Evolutionary conservation across 2,113 vertebrate species (phyloP).

Genomic region (Spermophilus dauricus): DNA sequence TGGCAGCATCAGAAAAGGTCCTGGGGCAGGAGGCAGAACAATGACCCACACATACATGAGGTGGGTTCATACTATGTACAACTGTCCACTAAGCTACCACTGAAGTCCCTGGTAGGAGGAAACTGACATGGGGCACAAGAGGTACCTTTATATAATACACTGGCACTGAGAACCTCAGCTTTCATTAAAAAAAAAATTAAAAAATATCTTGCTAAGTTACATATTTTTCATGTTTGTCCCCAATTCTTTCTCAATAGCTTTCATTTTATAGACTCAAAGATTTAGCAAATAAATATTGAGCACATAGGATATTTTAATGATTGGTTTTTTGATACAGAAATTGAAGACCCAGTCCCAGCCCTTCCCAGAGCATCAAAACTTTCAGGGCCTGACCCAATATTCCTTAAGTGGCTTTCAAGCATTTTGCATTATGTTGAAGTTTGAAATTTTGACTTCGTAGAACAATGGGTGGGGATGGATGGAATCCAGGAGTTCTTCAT

Average conservation of each 20-base stretch:
- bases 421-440: neutral
- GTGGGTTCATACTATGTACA: neutral
- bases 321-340: neutral
- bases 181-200: neutral
- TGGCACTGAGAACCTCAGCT: neutral
- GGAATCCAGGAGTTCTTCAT: neutral
- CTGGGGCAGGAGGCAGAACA: neutral
- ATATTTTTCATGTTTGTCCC: neutral
- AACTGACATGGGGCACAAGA: neutral
- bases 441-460: neutral
- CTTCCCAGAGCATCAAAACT: neutral
- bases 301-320: neutral
- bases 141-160: neutral
- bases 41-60: neutral
- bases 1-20: neutral
- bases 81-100: neutral
- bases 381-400: neutral
- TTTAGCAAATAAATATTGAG: neutral
- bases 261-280: neutral
- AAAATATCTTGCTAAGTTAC: neutral
- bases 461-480: neutral
- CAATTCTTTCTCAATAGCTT: conserved; percentile 18
- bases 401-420: neutral
- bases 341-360: neutral
- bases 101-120: neutral